phyloP scores from a whole-genome alignment of 2,113 vertebrate genomes.

The Tyrannus savana region DNA sequence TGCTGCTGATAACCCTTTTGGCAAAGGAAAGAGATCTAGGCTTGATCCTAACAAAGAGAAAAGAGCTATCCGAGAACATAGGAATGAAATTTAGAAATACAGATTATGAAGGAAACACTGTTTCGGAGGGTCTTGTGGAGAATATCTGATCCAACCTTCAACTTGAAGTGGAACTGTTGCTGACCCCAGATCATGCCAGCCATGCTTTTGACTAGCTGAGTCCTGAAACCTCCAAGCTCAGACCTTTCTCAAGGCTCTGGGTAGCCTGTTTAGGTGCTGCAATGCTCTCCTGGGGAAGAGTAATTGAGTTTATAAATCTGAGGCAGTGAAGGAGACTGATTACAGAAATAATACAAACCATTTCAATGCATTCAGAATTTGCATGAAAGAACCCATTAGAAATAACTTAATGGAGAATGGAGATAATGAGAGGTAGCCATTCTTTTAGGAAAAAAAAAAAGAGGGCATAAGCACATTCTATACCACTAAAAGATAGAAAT shows the following conservation, averaged over 20 bases:
- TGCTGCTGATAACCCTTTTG: background rate
- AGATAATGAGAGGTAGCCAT: background rate
- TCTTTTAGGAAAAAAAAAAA: background rate
- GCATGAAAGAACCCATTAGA: background rate
- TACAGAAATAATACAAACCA: background rate
- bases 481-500: background rate
- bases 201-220: background rate
- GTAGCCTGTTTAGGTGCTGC: background rate
- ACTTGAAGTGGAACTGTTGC: background rate
- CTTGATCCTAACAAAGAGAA: background rate
- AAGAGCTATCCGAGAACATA: background rate
- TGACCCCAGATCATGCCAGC: background rate
- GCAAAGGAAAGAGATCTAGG: background rate
- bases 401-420: background rate
- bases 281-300: background rate
- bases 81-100: background rate
- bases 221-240: background rate
- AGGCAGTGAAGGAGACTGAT: background rate
- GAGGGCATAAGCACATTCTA: background rate
- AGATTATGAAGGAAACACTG: background rate
- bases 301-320: background rate
- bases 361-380: background rate
- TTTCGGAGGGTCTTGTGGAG: background rate
- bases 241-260: background rate
- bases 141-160: background rate